Evolutionary conservation across 2,888 invertebrate species (phyloP), one percentile per base, ranked within the genome.

Genomic region (Drosophila demipolita): DNA sequence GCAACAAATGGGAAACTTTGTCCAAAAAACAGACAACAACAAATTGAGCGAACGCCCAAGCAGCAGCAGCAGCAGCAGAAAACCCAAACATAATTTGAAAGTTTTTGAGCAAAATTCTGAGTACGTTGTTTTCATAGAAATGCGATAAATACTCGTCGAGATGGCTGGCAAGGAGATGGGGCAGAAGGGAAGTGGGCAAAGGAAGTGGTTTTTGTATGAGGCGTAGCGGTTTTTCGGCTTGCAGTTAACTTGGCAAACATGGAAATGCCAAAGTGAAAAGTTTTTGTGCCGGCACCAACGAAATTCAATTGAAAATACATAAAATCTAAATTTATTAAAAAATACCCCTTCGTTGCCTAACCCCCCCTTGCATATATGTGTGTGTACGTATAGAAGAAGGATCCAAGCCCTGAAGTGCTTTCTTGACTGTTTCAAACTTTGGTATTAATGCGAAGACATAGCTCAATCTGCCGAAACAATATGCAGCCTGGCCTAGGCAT

Each of bases 81-180:
- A 72, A 68, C 60, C 80, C 85, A 87, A 85, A 85, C 82, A 85
- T 87, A 85, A 85, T 85, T 85, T 72, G 69, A 77, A 85, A 85
- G 85, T 89, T 85, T 89, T 73, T 77, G 57, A 71, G 50, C 77
- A 77, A 87, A 85, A 87, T 84, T 75, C 73, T 84, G 88, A 87
- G 87, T 84, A 82, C 87, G 85, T 84, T 85, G 87, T 89, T 87
- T 84, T 85, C 89, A 79, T 84, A 89, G 89, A 82, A 87, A 85
- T 89, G 79, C 87, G 89, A 85, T 89, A 85, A 85, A 89, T 85
- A 87, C 87, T 77, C 69, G 71, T 38, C 58, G 54, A 58, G 64
- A 26, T 15, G 29, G 29, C 40, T 17, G 29, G 29, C 8, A 29
- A 15, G 29, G 8, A n/a, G 29, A 7, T 2, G 2, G 1, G 15